Percentiles rank a stretch among this genome's conserved stretches.
These are phyloP conservation scores for Enteromius viviparus DNA, from an alignment of 2,797 vertebrate species.

Conservation along the genomic window DNA sequence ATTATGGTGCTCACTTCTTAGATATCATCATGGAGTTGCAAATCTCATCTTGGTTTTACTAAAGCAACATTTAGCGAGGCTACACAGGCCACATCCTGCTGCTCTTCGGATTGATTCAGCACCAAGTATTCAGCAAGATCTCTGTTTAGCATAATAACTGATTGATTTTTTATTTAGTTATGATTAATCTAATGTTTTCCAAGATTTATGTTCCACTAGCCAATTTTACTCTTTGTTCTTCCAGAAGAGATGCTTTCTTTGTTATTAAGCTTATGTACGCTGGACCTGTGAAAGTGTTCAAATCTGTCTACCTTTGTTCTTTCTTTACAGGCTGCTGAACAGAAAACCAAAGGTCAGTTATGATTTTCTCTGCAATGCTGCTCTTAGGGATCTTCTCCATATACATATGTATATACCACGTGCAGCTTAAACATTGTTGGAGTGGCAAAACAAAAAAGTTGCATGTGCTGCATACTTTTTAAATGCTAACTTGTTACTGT, in stretches of 20 bases:
- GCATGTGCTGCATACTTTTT: neutral
- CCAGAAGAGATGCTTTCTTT: neutral
- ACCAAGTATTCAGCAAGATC: neutral
- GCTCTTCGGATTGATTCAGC: neutral
- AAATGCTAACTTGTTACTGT: neutral
- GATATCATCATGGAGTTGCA: neutral
- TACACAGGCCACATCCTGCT: neutral
- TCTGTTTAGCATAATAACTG: neutral
- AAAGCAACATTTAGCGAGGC: neutral
- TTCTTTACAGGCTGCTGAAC: conserved; percentile 92
- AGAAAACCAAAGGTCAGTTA: conserved; percentile 98
- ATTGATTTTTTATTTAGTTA: neutral
- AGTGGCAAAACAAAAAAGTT: neutral
- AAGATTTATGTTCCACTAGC: neutral
- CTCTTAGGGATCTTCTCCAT: neutral
- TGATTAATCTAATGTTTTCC: neutral
- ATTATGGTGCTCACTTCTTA: neutral
- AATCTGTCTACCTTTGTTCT: conserved; percentile 58
- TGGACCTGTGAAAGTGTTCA: neutral
- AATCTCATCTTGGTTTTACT: neutral
- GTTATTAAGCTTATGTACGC: conserved; percentile 12
- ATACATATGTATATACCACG: neutral
- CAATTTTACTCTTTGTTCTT: neutral
- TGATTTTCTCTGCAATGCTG: conserved; percentile 18
- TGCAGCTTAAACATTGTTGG: neutral